phyloP scores from a whole-genome alignment of 2,888 invertebrate genomes.

The Phalera bucephala region DNA sequence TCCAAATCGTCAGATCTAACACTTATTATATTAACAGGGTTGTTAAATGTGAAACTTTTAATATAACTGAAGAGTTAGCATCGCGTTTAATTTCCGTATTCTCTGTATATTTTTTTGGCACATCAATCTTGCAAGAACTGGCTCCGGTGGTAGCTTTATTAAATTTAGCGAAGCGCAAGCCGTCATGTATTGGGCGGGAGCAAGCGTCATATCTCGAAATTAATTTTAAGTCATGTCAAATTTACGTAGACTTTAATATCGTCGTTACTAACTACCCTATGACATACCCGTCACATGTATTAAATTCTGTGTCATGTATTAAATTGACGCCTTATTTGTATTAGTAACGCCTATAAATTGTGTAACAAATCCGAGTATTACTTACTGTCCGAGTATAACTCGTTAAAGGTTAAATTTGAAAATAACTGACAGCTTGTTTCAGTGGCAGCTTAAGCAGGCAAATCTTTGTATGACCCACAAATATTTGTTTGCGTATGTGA shows the following conservation, averaged over 20 bases:
- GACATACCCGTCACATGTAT: slow-evolving; percentile 19
- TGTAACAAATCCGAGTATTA: no score
- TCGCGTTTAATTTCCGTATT: slow-evolving; percentile 55
- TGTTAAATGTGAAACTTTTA: slow-evolving; percentile 46
- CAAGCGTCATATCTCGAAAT: slow-evolving; percentile 50
- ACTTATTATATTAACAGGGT: slow-evolving; percentile 26
- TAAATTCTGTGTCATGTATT: slow-evolving; percentile 11
- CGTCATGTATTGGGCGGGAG: slow-evolving; percentile 46
- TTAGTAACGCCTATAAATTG: no score
- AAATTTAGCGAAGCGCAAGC: slow-evolving; percentile 61
- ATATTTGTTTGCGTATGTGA: no score
- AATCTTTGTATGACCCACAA: no score
- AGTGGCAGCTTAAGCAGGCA: no score
- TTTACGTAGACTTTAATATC: slow-evolving; percentile 57
- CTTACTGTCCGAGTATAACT: no score
- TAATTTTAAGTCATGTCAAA: slow-evolving; percentile 69
- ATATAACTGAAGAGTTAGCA: slow-evolving; percentile 50
- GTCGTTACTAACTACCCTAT: slow-evolving; percentile 42
- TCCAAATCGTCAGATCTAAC: slow-evolving; percentile 25
- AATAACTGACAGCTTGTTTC: no score
- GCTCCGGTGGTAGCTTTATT: slow-evolving; percentile 62
- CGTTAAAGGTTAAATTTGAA: no score
- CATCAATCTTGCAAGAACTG: slow-evolving; percentile 68
- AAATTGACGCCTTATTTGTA: neutral
- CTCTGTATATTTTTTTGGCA: slow-evolving; percentile 47